Base-by-base conservation (phyloP, 1,140 invertebrate species). In the Drosophila takahashii region DNA sequence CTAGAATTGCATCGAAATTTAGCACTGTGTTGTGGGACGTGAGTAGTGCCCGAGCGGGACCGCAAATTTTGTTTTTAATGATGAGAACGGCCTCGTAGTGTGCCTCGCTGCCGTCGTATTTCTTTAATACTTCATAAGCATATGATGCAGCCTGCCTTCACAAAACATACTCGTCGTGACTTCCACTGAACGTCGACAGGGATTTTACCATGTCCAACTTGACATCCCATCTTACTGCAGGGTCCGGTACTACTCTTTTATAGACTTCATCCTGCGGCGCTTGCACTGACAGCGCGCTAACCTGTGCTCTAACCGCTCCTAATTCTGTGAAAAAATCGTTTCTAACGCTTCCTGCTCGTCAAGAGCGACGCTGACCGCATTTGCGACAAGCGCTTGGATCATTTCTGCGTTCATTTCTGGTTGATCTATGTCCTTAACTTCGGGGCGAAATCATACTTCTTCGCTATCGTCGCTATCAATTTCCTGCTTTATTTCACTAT, bases 151-250 rank as follows among this genome's bases (percentile, higher is more conserved):
- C 22, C 22, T 22, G 22, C 22, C 22, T 22, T 3, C 22, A 22
- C 22, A 2, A 22, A 22, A 22, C 22, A 22, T 22, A 22, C 1
- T 22, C 22, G 3, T 22, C 22, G 22, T 22, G 22, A 15, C 26
- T 44, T 42, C 54, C 60, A 41, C n/a, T 51, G 50, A 69, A 60
- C 2, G 39, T 27, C 3, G 57, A 57, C 15, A 69, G 41, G 3
- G 65, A 69, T 15, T 69, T 69, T 22, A 62, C 42, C 4, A 70
- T 54, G 16, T 62, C 67, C 7, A 56, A 41, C 6, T 36, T 50
- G 8, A 64, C 27, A 29, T 70, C 59, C 15, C 67, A 71, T 29
- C 0, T 64, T 41, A 64, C 3, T 13, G 1, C 22, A 22, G 22
- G 22, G 22, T 22, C 22, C 22, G 22, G 22, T 22, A 22, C 22